Percentiles rank a stretch among this genome's conserved stretches.
These are phyloP conservation scores for Peromyscus maniculatus DNA, from an alignment of 2,113 vertebrate genomes.

Conservation along the genomic window DNA sequence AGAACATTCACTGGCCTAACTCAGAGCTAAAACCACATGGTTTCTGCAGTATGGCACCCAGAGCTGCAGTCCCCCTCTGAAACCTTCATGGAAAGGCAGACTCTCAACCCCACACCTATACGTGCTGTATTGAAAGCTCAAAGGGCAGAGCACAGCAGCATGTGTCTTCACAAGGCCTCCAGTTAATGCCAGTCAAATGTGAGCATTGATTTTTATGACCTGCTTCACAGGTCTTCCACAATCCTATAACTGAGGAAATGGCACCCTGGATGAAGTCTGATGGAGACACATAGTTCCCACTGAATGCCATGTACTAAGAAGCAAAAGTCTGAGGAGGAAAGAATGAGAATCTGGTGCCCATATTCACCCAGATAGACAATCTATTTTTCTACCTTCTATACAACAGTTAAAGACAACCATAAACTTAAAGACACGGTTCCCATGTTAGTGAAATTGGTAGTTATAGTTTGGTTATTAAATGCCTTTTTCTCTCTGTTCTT, in stretches of 20 bases:
- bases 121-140: neutral
- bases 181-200: neutral
- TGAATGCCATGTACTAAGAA: neutral
- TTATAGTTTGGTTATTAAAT: neutral
- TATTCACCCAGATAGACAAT: neutral
- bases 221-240: neutral
- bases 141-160: no score
- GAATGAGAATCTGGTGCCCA: neutral
- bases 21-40: neutral
- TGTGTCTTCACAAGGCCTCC: neutral
- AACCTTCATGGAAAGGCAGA: neutral
- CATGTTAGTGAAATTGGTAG: neutral
- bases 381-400: neutral
- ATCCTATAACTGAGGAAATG: neutral
- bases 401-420: neutral
- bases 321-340: neutral
- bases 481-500: neutral
- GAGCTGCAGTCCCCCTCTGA: no score
- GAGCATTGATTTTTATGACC: neutral
- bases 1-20: neutral
- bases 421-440: neutral
- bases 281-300: neutral
- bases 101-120: neutral
- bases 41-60: neutral
- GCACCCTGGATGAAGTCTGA: neutral